These are phyloP conservation scores for Bujurquina vittata DNA, from an alignment of 2,113 vertebrate genomes.

Conservation along the genomic window DNA sequence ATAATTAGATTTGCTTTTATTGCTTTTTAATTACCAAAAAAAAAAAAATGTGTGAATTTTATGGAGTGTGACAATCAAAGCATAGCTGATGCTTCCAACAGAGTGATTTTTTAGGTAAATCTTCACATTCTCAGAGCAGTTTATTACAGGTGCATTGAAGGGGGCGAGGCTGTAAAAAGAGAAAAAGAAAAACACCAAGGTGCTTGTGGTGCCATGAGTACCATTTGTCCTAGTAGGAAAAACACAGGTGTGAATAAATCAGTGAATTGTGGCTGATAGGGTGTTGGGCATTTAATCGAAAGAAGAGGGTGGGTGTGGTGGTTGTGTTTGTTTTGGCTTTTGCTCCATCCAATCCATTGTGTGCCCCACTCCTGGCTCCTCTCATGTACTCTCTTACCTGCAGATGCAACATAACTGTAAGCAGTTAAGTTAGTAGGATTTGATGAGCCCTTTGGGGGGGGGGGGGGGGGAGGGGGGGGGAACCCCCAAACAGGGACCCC, in stretches of 20 bases:
- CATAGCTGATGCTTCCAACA: not conserved
- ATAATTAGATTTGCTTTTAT: slow-evolving; percentile 3
- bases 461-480: no score
- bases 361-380: not conserved
- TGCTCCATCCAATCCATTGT: not conserved
- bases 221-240: not conserved
- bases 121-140: not conserved
- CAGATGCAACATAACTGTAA: not conserved
- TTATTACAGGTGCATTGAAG: not conserved
- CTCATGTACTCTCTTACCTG: not conserved
- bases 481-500: no score
- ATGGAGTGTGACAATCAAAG: not conserved
- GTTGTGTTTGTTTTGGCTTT: not conserved
- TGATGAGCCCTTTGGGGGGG: not conserved
- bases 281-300: not conserved
- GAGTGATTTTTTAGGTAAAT: not conserved
- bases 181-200: not conserved
- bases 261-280: not conserved
- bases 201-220: not conserved
- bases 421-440: not conserved
- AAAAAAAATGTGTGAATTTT: not conserved
- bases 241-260: not conserved
- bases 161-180: not conserved
- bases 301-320: not conserved
- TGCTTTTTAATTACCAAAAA: not conserved